These are phyloP conservation scores for Euwallacea similis DNA, from an alignment of 1,140 invertebrate species.

Conservation along the genomic window DNA sequence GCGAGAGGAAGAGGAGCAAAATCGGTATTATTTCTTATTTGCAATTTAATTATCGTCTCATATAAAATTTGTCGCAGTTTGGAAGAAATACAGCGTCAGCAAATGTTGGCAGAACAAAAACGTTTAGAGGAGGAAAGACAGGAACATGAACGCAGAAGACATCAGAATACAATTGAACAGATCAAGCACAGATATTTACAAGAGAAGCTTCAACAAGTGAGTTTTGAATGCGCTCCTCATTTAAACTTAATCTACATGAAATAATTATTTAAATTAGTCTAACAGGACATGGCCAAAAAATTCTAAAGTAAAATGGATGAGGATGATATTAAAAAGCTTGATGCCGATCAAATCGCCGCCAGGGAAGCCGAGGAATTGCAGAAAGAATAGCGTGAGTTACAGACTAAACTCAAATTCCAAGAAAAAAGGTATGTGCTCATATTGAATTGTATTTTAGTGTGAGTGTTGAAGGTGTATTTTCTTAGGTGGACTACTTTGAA, in stretches of 20 bases:
- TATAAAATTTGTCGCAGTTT: slow-evolving; percentile 6
- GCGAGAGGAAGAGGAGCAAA: slow-evolving; percentile 84
- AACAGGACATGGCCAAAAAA: slow-evolving; percentile 87
- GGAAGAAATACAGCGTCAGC: slow-evolving; percentile 79
- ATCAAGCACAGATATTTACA: slow-evolving; percentile 81
- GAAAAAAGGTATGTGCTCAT: slow-evolving; percentile 67
- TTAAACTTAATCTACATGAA: neutral
- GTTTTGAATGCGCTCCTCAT: neutral
- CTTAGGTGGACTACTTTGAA: slow-evolving; percentile 83
- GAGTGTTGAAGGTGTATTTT: slow-evolving; percentile 41
- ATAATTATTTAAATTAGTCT: slow-evolving; percentile 69
- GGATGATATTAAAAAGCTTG: slow-evolving; percentile 85
- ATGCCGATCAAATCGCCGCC: slow-evolving; percentile 79
- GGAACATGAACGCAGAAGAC: slow-evolving; percentile 75
- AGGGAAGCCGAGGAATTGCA: slow-evolving; percentile 87
- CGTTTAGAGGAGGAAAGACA: slow-evolving; percentile 86
- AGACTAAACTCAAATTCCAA: slow-evolving; percentile 86
- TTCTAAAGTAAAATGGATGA: slow-evolving; percentile 89
- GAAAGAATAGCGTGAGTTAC: slow-evolving; percentile 84
- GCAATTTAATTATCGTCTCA: neutral
- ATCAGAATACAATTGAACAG: slow-evolving; percentile 80
- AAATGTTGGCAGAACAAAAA: slow-evolving; percentile 82
- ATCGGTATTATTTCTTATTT: slow-evolving; percentile 47
- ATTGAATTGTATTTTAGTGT: slow-evolving; percentile 2
- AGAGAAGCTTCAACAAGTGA: slow-evolving; percentile 73